Percentiles rank a stretch among this genome's conserved stretches.
These are phyloP conservation scores for Sebastes goodei DNA, from an alignment of 2,797 vertebrate species.

Conservation along the genomic window DNA sequence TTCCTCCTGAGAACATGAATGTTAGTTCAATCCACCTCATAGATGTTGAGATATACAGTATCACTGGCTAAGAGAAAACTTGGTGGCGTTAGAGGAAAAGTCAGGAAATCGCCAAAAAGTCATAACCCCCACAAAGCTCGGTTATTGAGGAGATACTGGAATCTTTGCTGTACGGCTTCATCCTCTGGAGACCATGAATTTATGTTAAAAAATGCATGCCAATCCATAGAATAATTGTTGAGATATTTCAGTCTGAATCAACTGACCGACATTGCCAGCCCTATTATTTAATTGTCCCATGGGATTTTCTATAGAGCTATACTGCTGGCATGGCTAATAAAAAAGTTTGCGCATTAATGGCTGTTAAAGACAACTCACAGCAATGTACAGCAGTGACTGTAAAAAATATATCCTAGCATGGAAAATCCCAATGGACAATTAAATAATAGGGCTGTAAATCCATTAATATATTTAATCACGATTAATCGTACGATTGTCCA, in stretches of 20 bases:
- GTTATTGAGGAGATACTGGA: conserved; percentile 22
- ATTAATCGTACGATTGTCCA: too few species aligned
- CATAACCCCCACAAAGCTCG: neutral
- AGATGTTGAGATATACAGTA: neutral
- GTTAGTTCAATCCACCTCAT: neutral
- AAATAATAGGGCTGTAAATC: too few species aligned
- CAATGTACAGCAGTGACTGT: neutral
- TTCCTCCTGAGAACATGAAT: neutral
- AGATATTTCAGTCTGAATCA: too few species aligned
- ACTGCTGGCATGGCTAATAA: neutral
- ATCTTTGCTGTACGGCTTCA: neutral
- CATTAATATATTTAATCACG: too few species aligned
- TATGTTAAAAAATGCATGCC: too few species aligned
- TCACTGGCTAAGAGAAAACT: neutral
- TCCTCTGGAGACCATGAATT: too few species aligned
- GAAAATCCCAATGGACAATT: conserved; percentile 12
- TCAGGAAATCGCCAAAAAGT: too few species aligned
- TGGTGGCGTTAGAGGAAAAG: too few species aligned
- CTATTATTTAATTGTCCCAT: too few species aligned
- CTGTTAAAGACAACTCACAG: neutral
- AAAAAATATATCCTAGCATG: neutral
- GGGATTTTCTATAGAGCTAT: too few species aligned
- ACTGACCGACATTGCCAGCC: too few species aligned
- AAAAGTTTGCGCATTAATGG: neutral
- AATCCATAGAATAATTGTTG: too few species aligned